Conservation (phyloP, 2,888 invertebrate genomes). For the Andrena bucephala region DNA sequence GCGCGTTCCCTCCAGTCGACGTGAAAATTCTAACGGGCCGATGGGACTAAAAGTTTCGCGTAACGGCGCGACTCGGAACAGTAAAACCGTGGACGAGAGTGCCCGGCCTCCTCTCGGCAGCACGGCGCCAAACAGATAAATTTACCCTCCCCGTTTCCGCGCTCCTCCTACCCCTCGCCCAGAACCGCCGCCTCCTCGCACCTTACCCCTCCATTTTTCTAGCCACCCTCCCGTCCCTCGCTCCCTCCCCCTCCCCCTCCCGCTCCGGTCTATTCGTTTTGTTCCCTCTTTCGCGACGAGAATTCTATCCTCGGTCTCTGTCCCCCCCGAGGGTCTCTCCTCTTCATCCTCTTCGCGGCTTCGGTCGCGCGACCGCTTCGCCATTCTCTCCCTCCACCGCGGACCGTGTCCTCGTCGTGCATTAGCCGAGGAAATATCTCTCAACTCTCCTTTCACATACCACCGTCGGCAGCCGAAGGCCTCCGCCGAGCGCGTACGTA, state of each 20-base stretch:
- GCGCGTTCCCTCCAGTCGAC: not conserved
- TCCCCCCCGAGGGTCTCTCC: not conserved
- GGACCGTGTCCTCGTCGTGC: constrained; percentile 46
- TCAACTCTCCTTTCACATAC: constrained; percentile 67
- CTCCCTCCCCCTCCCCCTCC: not conserved
- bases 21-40: constrained; percentile 56
- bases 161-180: constrained; percentile 23
- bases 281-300: constrained; percentile 23
- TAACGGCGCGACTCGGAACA: constrained; percentile 65
- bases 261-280: not conserved
- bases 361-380: constrained; percentile 48
- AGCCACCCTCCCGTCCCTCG: constrained; percentile 39
- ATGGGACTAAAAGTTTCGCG: constrained; percentile 61
- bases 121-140: constrained; percentile 75
- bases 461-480: constrained; percentile 52
- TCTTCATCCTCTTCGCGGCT: not conserved
- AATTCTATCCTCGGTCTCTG: constrained; percentile 7
- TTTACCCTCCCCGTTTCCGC: constrained; percentile 65
- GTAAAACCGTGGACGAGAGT: constrained; percentile 57
- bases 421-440: constrained; percentile 61
- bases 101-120: constrained; percentile 65
- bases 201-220: constrained; percentile 27
- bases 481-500: constrained; percentile 38
- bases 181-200: constrained; percentile 18
- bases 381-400: constrained; percentile 15